phyloP scores from a whole-genome alignment of 2,113 vertebrate genomes.

The Zapus hudsonius region DNA sequence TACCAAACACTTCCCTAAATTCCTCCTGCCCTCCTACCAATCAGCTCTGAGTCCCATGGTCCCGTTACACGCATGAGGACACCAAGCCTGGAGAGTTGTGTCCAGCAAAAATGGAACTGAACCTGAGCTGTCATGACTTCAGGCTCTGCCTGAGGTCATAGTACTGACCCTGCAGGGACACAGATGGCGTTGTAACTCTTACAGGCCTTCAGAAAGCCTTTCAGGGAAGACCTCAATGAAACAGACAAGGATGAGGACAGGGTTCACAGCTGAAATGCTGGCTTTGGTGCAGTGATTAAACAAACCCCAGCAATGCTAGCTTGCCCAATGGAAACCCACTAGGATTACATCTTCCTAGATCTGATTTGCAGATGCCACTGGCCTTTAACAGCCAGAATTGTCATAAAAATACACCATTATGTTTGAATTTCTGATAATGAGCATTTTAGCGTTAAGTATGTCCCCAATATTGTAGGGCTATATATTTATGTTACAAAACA shows the following conservation, averaged over 20 bases:
- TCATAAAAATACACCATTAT: background rate
- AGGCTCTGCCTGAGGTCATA: background rate
- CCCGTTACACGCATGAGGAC: background rate
- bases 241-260: background rate
- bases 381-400: background rate
- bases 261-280: too few relatives aligned
- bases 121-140: background rate
- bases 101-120: background rate
- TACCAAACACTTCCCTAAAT: background rate
- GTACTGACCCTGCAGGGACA: background rate
- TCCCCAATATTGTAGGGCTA: background rate
- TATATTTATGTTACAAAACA: background rate
- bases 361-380: background rate
- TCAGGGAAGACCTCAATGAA: background rate
- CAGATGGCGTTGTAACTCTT: rapidly evolving
- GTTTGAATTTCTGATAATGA: background rate
- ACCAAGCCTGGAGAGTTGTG: background rate
- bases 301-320: background rate
- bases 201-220: background rate
- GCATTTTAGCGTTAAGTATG: background rate
- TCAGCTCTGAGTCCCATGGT: background rate
- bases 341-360: background rate
- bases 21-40: background rate
- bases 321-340: background rate
- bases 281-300: background rate